These are phyloP conservation scores for Linnaemya vulpina DNA, from an alignment of 2,888 invertebrate genomes.

Conservation along the genomic window DNA sequence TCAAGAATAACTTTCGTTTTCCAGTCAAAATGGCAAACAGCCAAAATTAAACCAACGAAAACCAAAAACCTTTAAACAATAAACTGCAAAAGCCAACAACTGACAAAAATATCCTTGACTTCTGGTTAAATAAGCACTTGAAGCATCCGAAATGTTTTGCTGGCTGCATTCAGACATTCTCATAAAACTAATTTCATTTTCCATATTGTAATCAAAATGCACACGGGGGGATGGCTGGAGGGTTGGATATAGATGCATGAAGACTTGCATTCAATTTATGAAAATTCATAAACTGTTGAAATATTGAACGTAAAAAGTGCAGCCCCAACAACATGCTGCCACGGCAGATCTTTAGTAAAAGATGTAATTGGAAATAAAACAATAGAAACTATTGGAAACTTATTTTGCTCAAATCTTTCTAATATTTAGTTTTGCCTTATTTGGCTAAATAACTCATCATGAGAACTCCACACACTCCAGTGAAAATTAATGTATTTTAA, in stretches of 20 bases:
- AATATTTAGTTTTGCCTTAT: not conserved
- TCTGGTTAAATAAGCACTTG: conserved; percentile 4
- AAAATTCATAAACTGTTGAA: conserved; percentile 20
- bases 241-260: not conserved
- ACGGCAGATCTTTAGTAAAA: not conserved
- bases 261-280: conserved; percentile 11
- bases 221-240: not conserved
- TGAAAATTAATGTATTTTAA: conserved; percentile 12
- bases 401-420: not conserved
- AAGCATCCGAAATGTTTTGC: not conserved
- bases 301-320: not conserved
- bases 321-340: conserved; percentile 15
- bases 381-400: not conserved
- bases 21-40: conserved; percentile 17
- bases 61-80: conserved; percentile 6
- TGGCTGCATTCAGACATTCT: conserved; percentile 5
- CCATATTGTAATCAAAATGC: conserved; percentile 10
- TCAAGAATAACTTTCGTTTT: not conserved
- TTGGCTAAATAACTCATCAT: not conserved
- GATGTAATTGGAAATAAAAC: conserved; percentile 9
- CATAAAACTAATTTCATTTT: conserved; percentile 29
- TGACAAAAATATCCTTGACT: conserved; percentile 34
- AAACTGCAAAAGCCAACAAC: conserved; percentile 24
- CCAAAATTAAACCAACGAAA: not conserved
- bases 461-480: not conserved